A percentile compares a stretch with the other conserved stretches of the same genome.
phyloP scores from a whole-genome alignment of 2,888 invertebrate species.

The Spialia ferax region DNA sequence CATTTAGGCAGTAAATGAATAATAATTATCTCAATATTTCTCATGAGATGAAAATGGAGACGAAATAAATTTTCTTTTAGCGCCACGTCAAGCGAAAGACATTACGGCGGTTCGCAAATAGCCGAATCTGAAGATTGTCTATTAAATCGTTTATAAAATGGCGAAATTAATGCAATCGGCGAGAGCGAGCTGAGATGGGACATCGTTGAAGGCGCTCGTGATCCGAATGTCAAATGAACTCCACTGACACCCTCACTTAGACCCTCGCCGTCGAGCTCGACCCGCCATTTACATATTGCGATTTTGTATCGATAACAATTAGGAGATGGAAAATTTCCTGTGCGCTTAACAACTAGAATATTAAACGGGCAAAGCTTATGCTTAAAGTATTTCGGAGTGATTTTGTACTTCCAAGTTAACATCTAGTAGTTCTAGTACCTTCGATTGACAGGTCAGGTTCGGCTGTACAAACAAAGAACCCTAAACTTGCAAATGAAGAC shows the following conservation, averaged over 20 bases:
- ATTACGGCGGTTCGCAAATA: constrained; percentile 62
- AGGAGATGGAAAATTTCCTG: constrained; percentile 63
- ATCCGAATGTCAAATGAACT: constrained; percentile 78
- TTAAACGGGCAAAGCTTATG: constrained; percentile 41
- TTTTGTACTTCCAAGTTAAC: constrained; percentile 17
- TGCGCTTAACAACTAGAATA: constrained; percentile 52
- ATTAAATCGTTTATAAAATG: constrained; percentile 85
- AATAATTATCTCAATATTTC: constrained; percentile 38
- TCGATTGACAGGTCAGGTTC: constrained; percentile 11
- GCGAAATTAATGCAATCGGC: constrained; percentile 84
- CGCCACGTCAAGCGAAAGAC: constrained; percentile 35
- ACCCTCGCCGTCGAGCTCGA: constrained; percentile 58
- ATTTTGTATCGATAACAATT: constrained; percentile 77
- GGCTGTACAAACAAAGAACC: constrained; percentile 61
- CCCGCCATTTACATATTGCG: constrained; percentile 80
- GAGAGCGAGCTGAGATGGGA: constrained; percentile 80
- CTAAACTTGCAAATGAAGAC: constrained; percentile 77
- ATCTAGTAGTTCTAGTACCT: constrained; percentile 20
- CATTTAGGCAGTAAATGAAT: constrained; percentile 51
- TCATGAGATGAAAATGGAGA: constrained; percentile 37
- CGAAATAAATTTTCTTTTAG: constrained; percentile 26
- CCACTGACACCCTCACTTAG: constrained; percentile 61
- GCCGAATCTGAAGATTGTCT: constrained; percentile 75
- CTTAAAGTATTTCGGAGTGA: constrained; percentile 20
- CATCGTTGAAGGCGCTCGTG: constrained; percentile 82